These are phyloP conservation scores for Dicentrarchus labrax DNA, from an alignment of 2,113 vertebrate species.

Conservation along the genomic window DNA sequence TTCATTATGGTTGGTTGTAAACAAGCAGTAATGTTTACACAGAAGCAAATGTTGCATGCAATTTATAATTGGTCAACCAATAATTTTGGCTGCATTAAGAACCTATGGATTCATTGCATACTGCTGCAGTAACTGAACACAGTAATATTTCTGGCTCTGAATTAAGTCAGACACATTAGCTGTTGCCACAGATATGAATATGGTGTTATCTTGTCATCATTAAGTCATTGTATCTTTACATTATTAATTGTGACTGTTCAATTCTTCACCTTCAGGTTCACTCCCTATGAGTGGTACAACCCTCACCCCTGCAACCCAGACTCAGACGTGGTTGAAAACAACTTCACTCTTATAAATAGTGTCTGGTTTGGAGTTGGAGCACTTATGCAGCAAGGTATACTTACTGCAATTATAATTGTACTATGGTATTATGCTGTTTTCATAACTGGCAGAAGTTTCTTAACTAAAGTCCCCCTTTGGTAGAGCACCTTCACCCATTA, in stretches of 20 bases:
- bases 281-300: conserved; percentile 99
- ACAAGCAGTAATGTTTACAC: not conserved
- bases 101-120: not conserved
- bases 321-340: conserved; percentile 99
- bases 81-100: not conserved
- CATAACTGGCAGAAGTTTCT: not conserved
- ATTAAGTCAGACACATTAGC: not conserved
- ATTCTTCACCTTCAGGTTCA: conserved; percentile 90
- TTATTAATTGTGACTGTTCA: not conserved
- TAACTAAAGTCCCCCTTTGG: not conserved
- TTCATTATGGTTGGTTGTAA: not conserved
- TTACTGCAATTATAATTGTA: not conserved
- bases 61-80: too few relatives aligned
- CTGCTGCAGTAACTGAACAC: not conserved
- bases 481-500: not conserved
- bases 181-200: too few relatives aligned
- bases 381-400: conserved; percentile 99
- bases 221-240: not conserved
- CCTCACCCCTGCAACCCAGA: conserved; percentile 99
- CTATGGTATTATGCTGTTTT: conserved; percentile 8
- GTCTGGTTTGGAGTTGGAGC: conserved; percentile 99
- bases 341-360: conserved; percentile 99
- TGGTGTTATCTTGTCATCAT: not conserved
- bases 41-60: not conserved
- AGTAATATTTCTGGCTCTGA: not conserved